A percentile compares a stretch with the other conserved stretches of the same genome.
Evolutionary conservation across 2,797 vertebrate species (phyloP).

Genomic region (Phoeniculus purpureus): DNA sequence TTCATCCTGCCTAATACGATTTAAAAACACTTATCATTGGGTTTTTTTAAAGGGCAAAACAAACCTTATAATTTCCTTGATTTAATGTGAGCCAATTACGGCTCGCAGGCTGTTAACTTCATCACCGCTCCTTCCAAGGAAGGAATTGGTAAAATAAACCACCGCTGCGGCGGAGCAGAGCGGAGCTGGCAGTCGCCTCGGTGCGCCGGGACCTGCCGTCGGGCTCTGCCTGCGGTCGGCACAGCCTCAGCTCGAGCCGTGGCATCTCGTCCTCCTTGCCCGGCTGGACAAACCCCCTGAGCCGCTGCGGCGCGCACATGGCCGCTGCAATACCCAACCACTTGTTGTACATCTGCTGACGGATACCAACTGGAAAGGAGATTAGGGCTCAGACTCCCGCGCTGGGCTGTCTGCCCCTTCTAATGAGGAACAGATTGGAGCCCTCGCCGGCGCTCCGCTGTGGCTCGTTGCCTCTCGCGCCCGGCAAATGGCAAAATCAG

Average conservation of each 20-base stretch:
- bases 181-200: background rate
- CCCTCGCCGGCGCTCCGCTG: background rate
- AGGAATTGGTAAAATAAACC: conserved; percentile 68
- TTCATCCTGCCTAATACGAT: conserved; percentile 34
- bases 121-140: conserved; percentile 68
- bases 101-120: conserved; percentile 72
- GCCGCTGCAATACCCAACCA: conserved; percentile 52
- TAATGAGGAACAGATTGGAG: conserved; percentile 74
- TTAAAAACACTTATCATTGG: background rate
- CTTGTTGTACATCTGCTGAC: conserved; percentile 72
- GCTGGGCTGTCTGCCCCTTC: conserved; percentile 70
- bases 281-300: background rate
- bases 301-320: conserved; percentile 41
- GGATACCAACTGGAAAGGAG: conserved; percentile 74
- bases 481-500: conserved; percentile 33
- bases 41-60: conserved; percentile 5
- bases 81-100: conserved; percentile 65
- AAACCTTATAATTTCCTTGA: conserved; percentile 67
- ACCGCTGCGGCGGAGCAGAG: background rate
- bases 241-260: background rate
- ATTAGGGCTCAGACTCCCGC: conserved; percentile 63
- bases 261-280: background rate
- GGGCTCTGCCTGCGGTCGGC: background rate
- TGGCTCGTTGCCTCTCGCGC: background rate
- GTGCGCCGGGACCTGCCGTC: conserved; percentile 3